phyloP scores from a whole-genome alignment of 2,888 invertebrate genomes.

The Drosophila mayaguana region DNA sequence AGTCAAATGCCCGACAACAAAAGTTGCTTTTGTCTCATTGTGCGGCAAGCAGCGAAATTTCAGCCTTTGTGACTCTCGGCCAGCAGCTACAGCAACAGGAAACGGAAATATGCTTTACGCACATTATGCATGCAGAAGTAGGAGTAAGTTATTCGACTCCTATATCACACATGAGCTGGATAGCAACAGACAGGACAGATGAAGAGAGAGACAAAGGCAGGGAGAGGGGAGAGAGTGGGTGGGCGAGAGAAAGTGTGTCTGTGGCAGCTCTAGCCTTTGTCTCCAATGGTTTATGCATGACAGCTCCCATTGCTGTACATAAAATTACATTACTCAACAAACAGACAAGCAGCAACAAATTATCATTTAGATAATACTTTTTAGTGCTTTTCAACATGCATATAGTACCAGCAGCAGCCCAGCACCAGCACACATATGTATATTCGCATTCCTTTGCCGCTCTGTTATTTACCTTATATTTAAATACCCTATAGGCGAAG shows the following conservation, averaged over 20 bases:
- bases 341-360: slow-evolving; percentile 75
- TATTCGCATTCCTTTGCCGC: slow-evolving; percentile 14
- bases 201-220: neutral
- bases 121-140: slow-evolving; percentile 54
- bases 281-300: slow-evolving; percentile 61
- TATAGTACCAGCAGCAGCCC: slow-evolving; percentile 3
- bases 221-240: slow-evolving; percentile 1
- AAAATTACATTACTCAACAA: slow-evolving; percentile 78
- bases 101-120: slow-evolving; percentile 65
- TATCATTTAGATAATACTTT: slow-evolving; percentile 80
- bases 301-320: slow-evolving; percentile 65
- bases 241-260: slow-evolving; percentile 1
- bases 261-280: slow-evolving; percentile 49
- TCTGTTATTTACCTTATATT: slow-evolving; percentile 52
- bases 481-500: slow-evolving; percentile 44
- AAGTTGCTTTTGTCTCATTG: slow-evolving; percentile 51
- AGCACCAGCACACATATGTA: slow-evolving; percentile 6
- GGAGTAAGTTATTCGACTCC: neutral
- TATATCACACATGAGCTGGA: slow-evolving; percentile 10
- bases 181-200: slow-evolving; percentile 1
- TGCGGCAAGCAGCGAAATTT: slow-evolving; percentile 20
- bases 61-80: slow-evolving; percentile 37
- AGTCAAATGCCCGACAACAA: slow-evolving; percentile 13
- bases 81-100: slow-evolving; percentile 40
- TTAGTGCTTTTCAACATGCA: slow-evolving; percentile 73